Evolutionary conservation across 2,113 vertebrate genomes (phyloP).

Genomic region (Eonycteris spelaea): DNA sequence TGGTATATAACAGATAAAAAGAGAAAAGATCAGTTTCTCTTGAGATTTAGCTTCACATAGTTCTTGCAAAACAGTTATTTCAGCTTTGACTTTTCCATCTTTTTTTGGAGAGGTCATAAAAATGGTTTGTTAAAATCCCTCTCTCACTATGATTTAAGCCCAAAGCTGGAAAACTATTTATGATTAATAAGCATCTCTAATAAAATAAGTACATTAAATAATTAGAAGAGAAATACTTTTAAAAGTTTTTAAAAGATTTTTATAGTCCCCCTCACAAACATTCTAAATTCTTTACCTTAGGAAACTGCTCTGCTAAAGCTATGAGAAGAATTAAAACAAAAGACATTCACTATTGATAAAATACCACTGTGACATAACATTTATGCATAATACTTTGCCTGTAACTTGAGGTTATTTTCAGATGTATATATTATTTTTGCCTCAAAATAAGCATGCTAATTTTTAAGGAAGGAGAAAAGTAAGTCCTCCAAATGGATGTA

Average conservation of each 20-base stretch:
- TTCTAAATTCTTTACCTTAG: background rate
- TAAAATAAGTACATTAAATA: conserved; percentile 25
- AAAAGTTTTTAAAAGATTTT: background rate
- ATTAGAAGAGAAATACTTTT: background rate
- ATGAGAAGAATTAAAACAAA: background rate
- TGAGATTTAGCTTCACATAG: conserved; percentile 9
- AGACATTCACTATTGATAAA: background rate
- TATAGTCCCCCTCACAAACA: background rate
- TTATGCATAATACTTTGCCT: background rate
- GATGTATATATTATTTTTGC: conserved; percentile 40
- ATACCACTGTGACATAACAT: background rate
- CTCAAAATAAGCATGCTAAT: background rate
- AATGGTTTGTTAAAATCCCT: background rate
- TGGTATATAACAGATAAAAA: conserved; percentile 44
- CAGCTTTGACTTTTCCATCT: background rate
- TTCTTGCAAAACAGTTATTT: conserved; percentile 4
- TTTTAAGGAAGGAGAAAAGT: conserved; percentile 9
- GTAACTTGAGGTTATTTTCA: conserved; percentile 1
- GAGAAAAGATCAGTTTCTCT: conserved; percentile 15
- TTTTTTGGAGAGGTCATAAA: conserved; percentile 11
- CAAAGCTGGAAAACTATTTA: background rate
- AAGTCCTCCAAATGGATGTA: background rate
- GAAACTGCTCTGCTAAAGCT: background rate
- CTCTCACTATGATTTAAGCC: background rate
- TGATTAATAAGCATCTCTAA: background rate